These are phyloP conservation scores for Dromas ardeola DNA, from an alignment of 2,113 vertebrate genomes.

Conservation along the genomic window DNA sequence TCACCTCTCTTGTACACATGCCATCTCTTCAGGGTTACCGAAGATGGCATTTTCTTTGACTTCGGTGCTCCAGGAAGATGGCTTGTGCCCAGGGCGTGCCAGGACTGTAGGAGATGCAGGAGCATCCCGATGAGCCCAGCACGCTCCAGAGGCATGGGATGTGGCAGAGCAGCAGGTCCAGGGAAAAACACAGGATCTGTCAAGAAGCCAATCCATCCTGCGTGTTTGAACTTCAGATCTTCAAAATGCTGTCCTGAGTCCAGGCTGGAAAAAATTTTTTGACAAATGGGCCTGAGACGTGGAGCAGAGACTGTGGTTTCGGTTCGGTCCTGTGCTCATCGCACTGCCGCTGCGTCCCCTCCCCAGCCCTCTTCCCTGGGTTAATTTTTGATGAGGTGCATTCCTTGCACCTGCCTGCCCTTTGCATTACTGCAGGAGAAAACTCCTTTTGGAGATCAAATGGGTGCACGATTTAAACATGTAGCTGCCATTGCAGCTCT, in stretches of 20 bases:
- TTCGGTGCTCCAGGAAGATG: background rate
- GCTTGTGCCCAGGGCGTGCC: background rate
- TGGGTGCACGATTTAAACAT: background rate
- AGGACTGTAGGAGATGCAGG: background rate
- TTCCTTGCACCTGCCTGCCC: background rate
- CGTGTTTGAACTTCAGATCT: background rate
- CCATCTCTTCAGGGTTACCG: fast-evolving
- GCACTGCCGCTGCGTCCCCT: background rate
- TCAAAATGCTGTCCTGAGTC: background rate
- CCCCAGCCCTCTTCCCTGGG: background rate
- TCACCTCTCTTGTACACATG: no score
- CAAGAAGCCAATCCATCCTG: background rate
- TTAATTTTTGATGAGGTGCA: slow-evolving; percentile 40
- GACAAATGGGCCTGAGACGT: background rate
- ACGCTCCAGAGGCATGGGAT: fast-evolving
- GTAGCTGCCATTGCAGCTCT: background rate
- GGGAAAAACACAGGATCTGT: background rate
- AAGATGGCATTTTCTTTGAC: background rate
- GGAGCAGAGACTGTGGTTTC: background rate
- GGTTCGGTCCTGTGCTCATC: background rate
- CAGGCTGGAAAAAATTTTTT: background rate
- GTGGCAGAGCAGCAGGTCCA: background rate
- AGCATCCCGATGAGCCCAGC: background rate
- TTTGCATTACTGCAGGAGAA: background rate
- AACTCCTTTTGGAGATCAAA: background rate